Conservation (phyloP, 1,140 invertebrate species). For the Bombus affinis region DNA sequence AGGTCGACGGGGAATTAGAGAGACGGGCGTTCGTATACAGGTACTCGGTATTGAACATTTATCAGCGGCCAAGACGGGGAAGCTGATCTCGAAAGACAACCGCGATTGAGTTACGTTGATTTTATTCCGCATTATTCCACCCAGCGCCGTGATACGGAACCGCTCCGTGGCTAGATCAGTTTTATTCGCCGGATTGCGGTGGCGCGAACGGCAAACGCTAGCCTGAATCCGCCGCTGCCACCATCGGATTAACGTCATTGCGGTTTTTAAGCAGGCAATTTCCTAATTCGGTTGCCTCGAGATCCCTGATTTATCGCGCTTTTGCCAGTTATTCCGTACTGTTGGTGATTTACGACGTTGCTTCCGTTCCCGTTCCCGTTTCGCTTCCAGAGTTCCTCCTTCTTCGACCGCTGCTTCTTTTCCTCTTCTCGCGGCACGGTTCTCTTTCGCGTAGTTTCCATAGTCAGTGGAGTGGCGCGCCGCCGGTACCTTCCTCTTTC, state of each 20-base stretch:
- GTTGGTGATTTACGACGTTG: constrained; percentile 71
- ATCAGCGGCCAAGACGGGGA: constrained; percentile 70
- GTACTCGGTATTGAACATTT: constrained; percentile 71
- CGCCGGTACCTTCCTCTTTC: neutral
- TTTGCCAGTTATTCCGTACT: constrained; percentile 73
- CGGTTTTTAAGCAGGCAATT: constrained; percentile 82
- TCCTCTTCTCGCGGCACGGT: neutral
- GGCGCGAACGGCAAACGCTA: constrained; percentile 37
- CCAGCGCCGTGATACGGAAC: constrained; percentile 60
- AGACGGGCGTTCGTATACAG: constrained; percentile 60
- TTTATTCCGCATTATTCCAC: constrained; percentile 80
- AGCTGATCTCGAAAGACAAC: constrained; percentile 78
- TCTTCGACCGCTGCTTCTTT: neutral
- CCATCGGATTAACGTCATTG: constrained; percentile 79
- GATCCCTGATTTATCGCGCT: constrained; percentile 79
- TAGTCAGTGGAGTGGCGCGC: neutral
- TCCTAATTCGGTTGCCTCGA: constrained; percentile 77
- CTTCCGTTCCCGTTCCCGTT: constrained; percentile 30
- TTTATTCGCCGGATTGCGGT: constrained; percentile 73
- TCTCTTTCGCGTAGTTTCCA: neutral
- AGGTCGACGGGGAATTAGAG: constrained; percentile 60
- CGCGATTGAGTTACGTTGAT: constrained; percentile 82
- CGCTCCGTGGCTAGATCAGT: constrained; percentile 68
- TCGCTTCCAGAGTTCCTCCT: neutral
- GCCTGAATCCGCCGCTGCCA: constrained; percentile 32